Conservation (phyloP, 2,797 vertebrate species). For the Muscicapa comitata region DNA sequence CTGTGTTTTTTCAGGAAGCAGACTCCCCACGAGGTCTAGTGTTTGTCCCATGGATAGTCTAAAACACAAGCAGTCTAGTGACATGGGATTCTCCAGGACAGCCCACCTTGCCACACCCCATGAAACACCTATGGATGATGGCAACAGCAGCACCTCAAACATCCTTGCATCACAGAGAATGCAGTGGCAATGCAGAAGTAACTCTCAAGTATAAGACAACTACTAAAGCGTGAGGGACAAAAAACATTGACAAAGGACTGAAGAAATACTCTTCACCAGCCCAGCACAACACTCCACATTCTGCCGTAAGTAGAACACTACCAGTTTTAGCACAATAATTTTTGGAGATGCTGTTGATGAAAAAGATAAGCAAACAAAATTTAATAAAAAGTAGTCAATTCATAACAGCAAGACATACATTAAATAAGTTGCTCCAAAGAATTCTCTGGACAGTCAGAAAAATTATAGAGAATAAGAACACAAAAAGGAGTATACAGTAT, state of each 20-base stretch:
- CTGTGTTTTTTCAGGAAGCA: background rate
- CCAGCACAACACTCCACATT: background rate
- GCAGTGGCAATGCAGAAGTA: background rate
- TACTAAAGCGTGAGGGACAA: background rate
- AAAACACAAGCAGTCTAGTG: background rate
- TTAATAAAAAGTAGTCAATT: background rate
- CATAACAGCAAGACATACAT: background rate
- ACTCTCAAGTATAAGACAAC: background rate
- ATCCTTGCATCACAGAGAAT: background rate
- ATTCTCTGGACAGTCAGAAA: background rate
- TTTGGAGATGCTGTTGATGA: background rate
- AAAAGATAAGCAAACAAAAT: background rate
- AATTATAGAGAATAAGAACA: background rate
- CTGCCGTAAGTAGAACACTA: accelerated
- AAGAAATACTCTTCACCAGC: background rate
- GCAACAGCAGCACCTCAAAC: background rate
- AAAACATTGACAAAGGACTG: background rate
- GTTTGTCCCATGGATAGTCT: background rate
- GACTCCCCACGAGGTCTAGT: background rate
- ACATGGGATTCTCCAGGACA: background rate
- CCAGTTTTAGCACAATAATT: background rate
- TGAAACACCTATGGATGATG: accelerated
- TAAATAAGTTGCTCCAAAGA: background rate
- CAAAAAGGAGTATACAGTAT: background rate
- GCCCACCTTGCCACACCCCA: background rate